Evolutionary conservation across 1,140 invertebrate species (phyloP).

Genomic region (Trichonephila inaurata): DNA sequence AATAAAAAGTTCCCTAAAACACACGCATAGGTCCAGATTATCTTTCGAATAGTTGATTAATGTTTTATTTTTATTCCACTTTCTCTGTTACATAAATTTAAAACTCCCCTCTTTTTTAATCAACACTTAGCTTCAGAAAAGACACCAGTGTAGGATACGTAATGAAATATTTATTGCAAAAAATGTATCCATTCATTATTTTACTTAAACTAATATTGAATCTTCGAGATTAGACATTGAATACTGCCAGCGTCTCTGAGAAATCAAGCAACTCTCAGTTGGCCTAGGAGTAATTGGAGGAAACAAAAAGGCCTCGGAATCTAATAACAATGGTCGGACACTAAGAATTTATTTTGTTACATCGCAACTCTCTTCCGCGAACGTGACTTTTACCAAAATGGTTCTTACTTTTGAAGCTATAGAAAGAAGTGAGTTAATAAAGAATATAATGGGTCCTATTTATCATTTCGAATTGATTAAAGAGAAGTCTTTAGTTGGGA

Average conservation of each 20-base stretch:
- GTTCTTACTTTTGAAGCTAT: background rate
- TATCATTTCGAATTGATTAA: background rate
- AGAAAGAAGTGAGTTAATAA: background rate
- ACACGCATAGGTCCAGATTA: too few species aligned
- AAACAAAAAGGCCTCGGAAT: background rate
- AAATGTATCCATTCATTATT: background rate
- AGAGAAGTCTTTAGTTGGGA: background rate
- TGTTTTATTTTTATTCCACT: too few species aligned
- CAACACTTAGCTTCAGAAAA: too few species aligned
- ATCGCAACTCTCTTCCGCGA: background rate
- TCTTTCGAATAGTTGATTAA: too few species aligned
- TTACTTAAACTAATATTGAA: background rate
- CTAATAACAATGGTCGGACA: background rate
- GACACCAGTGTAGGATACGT: too few species aligned
- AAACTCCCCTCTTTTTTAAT: too few species aligned
- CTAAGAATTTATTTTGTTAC: background rate
- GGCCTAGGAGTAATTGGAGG: background rate
- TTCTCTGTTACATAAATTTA: too few species aligned
- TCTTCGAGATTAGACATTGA: too few species aligned
- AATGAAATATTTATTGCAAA: background rate
- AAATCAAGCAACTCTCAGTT: background rate
- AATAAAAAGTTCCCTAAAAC: too few species aligned
- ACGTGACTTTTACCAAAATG: background rate
- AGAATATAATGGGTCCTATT: background rate
- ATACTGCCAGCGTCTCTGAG: background rate